phyloP scores from a whole-genome alignment of 2,797 vertebrate species.

The Poeciliopsis gracilis region DNA sequence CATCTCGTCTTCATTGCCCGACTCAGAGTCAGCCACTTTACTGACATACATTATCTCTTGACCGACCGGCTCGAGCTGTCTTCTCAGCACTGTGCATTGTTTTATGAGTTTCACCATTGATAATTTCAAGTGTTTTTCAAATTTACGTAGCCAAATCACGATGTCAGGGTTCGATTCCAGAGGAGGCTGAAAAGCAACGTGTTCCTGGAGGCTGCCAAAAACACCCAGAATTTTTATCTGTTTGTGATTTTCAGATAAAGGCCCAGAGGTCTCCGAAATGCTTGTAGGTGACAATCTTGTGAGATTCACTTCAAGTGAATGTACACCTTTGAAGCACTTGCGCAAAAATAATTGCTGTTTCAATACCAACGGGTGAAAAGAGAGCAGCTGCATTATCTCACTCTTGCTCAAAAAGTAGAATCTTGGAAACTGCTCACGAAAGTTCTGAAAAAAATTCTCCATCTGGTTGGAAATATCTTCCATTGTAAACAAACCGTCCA shows the following conservation, averaged over 20 bases:
- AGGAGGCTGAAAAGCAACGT: conserved; percentile 71
- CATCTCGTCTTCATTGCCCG: background rate
- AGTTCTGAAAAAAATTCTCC: conserved; percentile 66
- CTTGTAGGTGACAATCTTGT: conserved; percentile 8
- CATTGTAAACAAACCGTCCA: conserved; percentile 76
- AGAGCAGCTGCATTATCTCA: conserved; percentile 82
- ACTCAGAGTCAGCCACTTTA: background rate
- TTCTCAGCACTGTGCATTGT: conserved; percentile 69
- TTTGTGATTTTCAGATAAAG: conserved; percentile 17
- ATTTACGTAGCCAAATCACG: conserved; percentile 78
- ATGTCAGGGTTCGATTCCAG: conserved; percentile 67
- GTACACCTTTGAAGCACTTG: conserved; percentile 83
- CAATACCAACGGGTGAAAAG: conserved; percentile 56
- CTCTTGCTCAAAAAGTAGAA: conserved; percentile 86
- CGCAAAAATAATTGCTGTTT: conserved; percentile 74
- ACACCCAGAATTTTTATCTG: conserved; percentile 69
- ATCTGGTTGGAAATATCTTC: conserved; percentile 79
- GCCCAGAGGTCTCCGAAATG: conserved; percentile 7
- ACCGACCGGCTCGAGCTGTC: conserved; percentile 40
- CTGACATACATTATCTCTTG: conserved; percentile 18
- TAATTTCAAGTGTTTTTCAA: conserved; percentile 79
- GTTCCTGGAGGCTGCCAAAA: conserved; percentile 76
- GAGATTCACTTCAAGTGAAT: conserved; percentile 68
- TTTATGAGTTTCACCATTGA: conserved; percentile 70
- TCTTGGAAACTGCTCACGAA: conserved; percentile 79